These are phyloP conservation scores for Hydrolagus colliei DNA, from an alignment of 2,797 vertebrate genomes.

Conservation along the genomic window DNA sequence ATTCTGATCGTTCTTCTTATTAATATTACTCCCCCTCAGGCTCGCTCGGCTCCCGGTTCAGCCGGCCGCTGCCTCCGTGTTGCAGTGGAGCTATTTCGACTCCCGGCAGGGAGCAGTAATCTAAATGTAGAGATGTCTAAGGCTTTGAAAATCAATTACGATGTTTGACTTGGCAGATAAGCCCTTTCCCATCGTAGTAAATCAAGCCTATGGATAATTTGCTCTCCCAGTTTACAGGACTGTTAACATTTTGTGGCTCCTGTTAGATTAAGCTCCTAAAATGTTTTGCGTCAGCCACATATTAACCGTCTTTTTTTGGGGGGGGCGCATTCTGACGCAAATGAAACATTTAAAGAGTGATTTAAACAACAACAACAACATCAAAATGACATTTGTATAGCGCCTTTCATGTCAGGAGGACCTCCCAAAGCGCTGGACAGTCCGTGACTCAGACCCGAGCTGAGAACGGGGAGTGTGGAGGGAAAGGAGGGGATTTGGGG, in stretches of 20 bases:
- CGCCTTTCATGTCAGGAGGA: too few relatives aligned
- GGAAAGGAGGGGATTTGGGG: too few relatives aligned
- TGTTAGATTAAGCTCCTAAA: neutral
- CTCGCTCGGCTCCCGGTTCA: too few relatives aligned
- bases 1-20: too few relatives aligned
- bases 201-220: neutral
- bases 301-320: neutral
- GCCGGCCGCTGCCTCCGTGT: neutral
- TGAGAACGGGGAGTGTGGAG: too few relatives aligned
- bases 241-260: neutral
- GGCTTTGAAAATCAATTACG: neutral
- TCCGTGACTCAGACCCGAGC: too few relatives aligned
- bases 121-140: neutral
- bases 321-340: too few relatives aligned
- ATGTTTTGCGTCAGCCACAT: neutral
- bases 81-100: neutral
- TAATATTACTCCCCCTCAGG: neutral
- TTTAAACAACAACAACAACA: too few relatives aligned
- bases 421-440: too few relatives aligned
- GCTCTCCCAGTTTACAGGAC: neutral
- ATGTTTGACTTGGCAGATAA: neutral
- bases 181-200: neutral
- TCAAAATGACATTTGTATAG: too few relatives aligned
- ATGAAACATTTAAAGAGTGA: too few relatives aligned
- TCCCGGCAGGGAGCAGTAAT: neutral